Evolutionary conservation across 2,888 invertebrate genomes (phyloP).

Genomic region (Diaperis boleti): DNA sequence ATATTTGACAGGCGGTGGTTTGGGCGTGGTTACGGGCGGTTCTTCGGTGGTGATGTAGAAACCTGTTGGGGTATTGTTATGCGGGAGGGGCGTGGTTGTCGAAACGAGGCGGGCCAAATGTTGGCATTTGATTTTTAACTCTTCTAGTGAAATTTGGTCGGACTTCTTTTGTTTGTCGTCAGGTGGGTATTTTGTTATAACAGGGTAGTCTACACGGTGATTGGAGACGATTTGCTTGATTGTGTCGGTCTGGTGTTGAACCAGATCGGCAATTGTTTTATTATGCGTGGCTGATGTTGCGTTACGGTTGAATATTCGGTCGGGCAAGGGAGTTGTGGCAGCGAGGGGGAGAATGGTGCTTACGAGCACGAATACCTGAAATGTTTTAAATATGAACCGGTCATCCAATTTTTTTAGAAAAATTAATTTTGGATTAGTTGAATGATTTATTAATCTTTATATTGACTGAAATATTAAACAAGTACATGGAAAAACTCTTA

Average conservation of each 20-base stretch:
- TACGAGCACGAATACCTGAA: conserved; percentile 3
- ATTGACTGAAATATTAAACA: too few relatives aligned
- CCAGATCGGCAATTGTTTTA: conserved; percentile 55
- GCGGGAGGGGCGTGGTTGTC: conserved; percentile 19
- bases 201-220: conserved; percentile 49
- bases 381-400: not conserved
- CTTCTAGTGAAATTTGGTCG: conserved; percentile 51
- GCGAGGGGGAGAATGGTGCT: not conserved
- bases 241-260: conserved; percentile 60
- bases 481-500: too few relatives aligned
- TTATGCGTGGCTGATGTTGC: conserved; percentile 33
- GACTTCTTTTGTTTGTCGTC: conserved; percentile 45
- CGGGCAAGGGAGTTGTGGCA: conserved; percentile 8
- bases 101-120: conserved; percentile 51
- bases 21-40: conserved; percentile 44
- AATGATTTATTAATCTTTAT: too few relatives aligned
- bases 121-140: conserved; percentile 58
- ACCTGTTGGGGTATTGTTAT: conserved; percentile 44
- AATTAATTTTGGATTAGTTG: too few relatives aligned
- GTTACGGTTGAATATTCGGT: conserved; percentile 5
- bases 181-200: conserved; percentile 47
- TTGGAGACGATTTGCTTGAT: conserved; percentile 60
- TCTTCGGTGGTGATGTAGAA: conserved; percentile 56
- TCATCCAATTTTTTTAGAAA: too few relatives aligned
- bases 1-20: conserved; percentile 53